A percentile compares a stretch with the other conserved stretches of the same genome.
Evolutionary conservation across 2,797 vertebrate genomes (phyloP).

Genomic region (Takifugu ocellatus): DNA sequence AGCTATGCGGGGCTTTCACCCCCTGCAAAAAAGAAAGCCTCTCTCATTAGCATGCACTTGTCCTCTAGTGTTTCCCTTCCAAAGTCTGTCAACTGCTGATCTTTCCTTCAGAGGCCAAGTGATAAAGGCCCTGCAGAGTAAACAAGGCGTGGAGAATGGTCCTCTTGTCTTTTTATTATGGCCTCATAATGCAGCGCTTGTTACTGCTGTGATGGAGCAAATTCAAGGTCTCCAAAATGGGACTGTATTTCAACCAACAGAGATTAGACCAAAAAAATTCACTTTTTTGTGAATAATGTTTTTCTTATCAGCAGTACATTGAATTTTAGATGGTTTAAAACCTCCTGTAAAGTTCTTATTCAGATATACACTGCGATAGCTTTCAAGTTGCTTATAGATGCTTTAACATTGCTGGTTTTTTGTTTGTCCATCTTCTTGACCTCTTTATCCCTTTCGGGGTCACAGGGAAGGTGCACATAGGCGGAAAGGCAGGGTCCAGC

Average conservation of each 20-base stretch:
- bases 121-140: conserved; percentile 46
- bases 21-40: conserved; percentile 4
- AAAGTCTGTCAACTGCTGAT: conserved; percentile 43
- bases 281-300: no score
- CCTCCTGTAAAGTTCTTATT: no score
- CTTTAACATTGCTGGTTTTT: no score
- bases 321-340: no score
- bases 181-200: conserved; percentile 35
- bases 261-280: no score
- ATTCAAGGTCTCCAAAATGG: not conserved
- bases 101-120: conserved; percentile 38
- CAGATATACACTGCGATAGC: no score
- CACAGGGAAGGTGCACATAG: no score
- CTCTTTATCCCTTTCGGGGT: no score
- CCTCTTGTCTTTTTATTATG: conserved; percentile 59
- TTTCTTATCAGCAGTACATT: no score
- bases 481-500: no score
- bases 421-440: not conserved
- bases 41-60: conserved; percentile 57
- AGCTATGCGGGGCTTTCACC: conserved; percentile 32
- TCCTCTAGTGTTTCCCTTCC: conserved; percentile 44
- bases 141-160: conserved; percentile 57
- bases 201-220: conserved; percentile 22
- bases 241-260: no score
- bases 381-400: not conserved